phyloP scores from a whole-genome alignment of 2,797 vertebrate species.

The Enteromius paludinosus region DNA sequence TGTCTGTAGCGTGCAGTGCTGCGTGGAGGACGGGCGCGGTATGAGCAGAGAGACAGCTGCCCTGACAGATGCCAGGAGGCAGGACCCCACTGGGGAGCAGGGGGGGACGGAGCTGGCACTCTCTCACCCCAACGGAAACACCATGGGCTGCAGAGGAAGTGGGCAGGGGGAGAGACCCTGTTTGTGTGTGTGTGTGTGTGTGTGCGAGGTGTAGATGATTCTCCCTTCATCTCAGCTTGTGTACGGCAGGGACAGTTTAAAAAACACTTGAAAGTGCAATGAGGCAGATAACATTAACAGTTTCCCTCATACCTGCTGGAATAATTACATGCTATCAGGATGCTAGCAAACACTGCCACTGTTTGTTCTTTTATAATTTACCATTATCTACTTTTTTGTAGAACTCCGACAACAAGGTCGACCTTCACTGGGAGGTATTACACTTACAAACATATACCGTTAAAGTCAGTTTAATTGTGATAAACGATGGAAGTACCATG shows the following conservation, averaged over 20 bases:
- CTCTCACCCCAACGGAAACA: slow-evolving; percentile 86
- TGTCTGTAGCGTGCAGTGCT: slow-evolving; percentile 65
- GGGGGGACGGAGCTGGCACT: slow-evolving; percentile 82
- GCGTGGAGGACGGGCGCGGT: slow-evolving; percentile 78
- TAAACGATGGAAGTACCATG: neutral
- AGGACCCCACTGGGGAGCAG: slow-evolving; percentile 86
- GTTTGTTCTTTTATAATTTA: slow-evolving; percentile 30
- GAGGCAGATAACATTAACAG: slow-evolving; percentile 50
- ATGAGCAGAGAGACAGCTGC: slow-evolving; percentile 81
- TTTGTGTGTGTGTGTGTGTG: slow-evolving; percentile 62
- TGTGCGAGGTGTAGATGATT: slow-evolving; percentile 45
- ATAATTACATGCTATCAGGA: slow-evolving; percentile 36
- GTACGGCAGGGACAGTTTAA: slow-evolving; percentile 41
- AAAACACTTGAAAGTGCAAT: slow-evolving; percentile 50
- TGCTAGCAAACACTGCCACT: slow-evolving; percentile 18
- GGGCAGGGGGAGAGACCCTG: slow-evolving; percentile 82
- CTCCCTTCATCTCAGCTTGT: slow-evolving; percentile 52
- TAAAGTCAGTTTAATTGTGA: neutral
- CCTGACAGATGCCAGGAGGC: slow-evolving; percentile 87
- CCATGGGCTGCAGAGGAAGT: slow-evolving; percentile 85
- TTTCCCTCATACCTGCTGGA: slow-evolving; percentile 43
- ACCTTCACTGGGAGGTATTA: neutral
- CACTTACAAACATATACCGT: neutral
- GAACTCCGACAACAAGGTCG: neutral
- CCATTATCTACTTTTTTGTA: neutral